These are phyloP conservation scores for Pyrocoelia pectoralis DNA, from an alignment of 2,888 invertebrate species.

Conservation along the genomic window DNA sequence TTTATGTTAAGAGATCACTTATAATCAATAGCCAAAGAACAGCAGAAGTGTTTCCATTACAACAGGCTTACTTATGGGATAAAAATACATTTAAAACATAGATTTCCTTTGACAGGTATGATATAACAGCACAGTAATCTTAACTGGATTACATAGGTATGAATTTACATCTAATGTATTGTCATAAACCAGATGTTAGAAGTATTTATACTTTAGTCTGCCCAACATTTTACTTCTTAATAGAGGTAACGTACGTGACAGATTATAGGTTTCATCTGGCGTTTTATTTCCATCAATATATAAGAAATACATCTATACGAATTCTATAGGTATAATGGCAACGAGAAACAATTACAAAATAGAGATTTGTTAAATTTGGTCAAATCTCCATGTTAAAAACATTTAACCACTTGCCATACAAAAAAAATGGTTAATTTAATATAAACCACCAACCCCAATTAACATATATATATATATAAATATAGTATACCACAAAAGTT, in stretches of 20 bases:
- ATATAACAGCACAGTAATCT: slow-evolving; percentile 56
- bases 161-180: slow-evolving; percentile 60
- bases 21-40: slow-evolving; percentile 24
- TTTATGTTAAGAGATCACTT: slow-evolving; percentile 35
- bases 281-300: slow-evolving; percentile 54
- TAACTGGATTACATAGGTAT: slow-evolving; percentile 51
- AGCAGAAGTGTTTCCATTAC: slow-evolving; percentile 33
- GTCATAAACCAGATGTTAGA: slow-evolving; percentile 58
- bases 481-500: no score
- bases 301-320: slow-evolving; percentile 56
- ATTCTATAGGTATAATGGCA: slow-evolving; percentile 52
- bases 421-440: not conserved
- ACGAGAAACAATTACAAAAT: slow-evolving; percentile 50
- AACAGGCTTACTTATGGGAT: slow-evolving; percentile 31
- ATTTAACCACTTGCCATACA: not conserved
- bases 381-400: not conserved
- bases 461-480: no score
- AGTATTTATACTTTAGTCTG: slow-evolving; percentile 30
- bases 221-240: slow-evolving; percentile 22
- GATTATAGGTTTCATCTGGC: slow-evolving; percentile 48
- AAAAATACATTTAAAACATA: slow-evolving; percentile 40
- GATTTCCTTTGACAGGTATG: slow-evolving; percentile 37
- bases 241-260: slow-evolving; percentile 39
- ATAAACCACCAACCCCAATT: no score
- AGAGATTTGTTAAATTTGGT: slow-evolving; percentile 5